Conservation (phyloP, 1,140 invertebrate genomes). For the Babylonia areolata region DNA sequence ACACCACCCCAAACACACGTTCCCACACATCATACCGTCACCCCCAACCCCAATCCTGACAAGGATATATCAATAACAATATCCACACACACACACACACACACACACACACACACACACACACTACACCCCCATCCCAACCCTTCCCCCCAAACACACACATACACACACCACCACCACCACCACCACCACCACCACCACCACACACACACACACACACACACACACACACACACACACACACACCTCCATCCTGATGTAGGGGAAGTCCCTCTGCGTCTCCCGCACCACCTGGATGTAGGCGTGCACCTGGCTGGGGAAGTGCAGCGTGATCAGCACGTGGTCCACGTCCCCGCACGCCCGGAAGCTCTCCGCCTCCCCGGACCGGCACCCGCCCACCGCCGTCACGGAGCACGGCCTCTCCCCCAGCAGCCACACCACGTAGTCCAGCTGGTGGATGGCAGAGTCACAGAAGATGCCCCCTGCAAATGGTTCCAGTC, state of each 20-base stretch:
- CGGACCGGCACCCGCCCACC: not conserved
- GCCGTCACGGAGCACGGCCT: not conserved
- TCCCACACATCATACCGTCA: too few species aligned
- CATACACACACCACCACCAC: too few species aligned
- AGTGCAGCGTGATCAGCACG: constrained; percentile 21
- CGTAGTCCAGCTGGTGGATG: constrained; percentile 38
- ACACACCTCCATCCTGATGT: constrained; percentile 19
- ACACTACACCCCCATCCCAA: too few species aligned
- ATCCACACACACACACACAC: too few species aligned
- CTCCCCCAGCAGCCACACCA: constrained; percentile 29
- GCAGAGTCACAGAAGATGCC: constrained; percentile 33
- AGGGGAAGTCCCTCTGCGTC: not conserved
- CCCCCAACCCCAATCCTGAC: too few species aligned
- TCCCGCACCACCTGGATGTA: constrained; percentile 14
- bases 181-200: too few species aligned
- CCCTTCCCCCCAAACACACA: too few species aligned
- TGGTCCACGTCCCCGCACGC: constrained; percentile 12
- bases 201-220: too few species aligned
- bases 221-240: too few species aligned
- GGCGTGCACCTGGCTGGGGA: constrained; percentile 28
- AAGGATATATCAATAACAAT: too few species aligned
- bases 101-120: too few species aligned
- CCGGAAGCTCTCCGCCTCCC: not conserved
- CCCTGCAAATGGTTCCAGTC: constrained; percentile 6
- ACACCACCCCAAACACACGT: too few species aligned